Conservation (phyloP, 2,888 invertebrate genomes). For the Seira ritae region DNA sequence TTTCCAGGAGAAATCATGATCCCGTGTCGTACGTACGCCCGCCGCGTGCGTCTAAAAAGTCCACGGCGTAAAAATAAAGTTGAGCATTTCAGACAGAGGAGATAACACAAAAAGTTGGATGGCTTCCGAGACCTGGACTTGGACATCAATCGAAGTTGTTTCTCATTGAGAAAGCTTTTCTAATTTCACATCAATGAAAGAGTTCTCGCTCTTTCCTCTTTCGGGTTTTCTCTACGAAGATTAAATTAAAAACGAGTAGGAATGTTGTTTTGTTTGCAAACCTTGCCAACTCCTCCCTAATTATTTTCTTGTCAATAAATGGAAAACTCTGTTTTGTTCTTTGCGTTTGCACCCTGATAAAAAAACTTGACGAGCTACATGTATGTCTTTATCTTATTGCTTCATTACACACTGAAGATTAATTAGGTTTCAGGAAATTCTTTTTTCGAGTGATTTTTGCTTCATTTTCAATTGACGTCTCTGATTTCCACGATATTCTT, state of each 20-base stretch:
- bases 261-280: too few relatives aligned
- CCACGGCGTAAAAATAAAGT: constrained; percentile 7
- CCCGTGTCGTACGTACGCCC: constrained; percentile 17
- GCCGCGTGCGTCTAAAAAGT: neutral
- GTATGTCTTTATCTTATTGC: too few relatives aligned
- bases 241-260: neutral
- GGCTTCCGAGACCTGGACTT: neutral
- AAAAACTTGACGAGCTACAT: too few relatives aligned
- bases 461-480: too few relatives aligned
- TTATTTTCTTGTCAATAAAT: too few relatives aligned
- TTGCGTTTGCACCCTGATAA: too few relatives aligned
- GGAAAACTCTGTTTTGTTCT: too few relatives aligned
- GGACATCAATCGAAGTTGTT: neutral
- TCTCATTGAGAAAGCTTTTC: neutral
- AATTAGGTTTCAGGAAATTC: too few relatives aligned
- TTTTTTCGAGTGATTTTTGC: too few relatives aligned
- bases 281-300: too few relatives aligned
- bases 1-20: constrained; percentile 52
- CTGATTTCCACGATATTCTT: too few relatives aligned
- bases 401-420: too few relatives aligned
- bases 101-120: constrained; percentile 29
- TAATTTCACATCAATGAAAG: neutral
- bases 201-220: neutral
- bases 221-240: neutral
- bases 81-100: constrained; percentile 15